Base-by-base conservation (phyloP, 2,113 vertebrate genomes). In the Pelobates fuscus region DNA sequence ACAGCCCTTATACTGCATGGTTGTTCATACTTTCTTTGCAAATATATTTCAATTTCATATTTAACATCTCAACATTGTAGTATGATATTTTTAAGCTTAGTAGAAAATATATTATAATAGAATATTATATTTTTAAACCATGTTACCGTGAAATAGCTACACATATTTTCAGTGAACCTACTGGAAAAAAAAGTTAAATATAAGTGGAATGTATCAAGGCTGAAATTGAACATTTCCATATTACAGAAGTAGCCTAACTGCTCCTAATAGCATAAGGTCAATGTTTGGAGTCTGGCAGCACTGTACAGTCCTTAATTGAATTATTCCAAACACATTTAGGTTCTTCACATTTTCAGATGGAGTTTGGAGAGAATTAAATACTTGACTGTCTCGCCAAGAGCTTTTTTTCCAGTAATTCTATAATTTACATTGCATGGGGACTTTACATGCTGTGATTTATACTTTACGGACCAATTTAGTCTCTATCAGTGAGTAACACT, bases 331-430 rank as follows among this genome's bases (percentile, higher is more conserved):
- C 27, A 30, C 26, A 62, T 30, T 62, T 29, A n/a, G 17, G 15
- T 17, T 63, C 27, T 37, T 63, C n/a, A 20, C 18, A 20, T 63
- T 63, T 63, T 63, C 17, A n/a, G 60, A 63, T 14, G 18, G 60
- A 30, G 60, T 63, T 63, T 63, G 60, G 60, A 63, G 18, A 63
- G 29, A 25, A 63, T 63, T 32, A 20, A 63, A 63, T 63, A 63
- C 60, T 63, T 63, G 29, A 37, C 27, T 63, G 18, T 63, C 60
- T 63, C 20, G 27, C 60, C 60, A 63, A 37, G 18, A 37, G 29
- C 27, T 20, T 37, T 37, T 37, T 3, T 29, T 7, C 44, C 57
- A 61, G 59, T 61, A 61, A 61, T 63, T 63, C 60, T 37, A 27
- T 37, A 63, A 63, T 37, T 63, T 63, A 21, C 30, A 41, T 63